Evolutionary conservation across 2,888 invertebrate genomes (phyloP), one percentile per base, ranked within the genome.

Genomic region (Protophormia terraenovae): DNA sequence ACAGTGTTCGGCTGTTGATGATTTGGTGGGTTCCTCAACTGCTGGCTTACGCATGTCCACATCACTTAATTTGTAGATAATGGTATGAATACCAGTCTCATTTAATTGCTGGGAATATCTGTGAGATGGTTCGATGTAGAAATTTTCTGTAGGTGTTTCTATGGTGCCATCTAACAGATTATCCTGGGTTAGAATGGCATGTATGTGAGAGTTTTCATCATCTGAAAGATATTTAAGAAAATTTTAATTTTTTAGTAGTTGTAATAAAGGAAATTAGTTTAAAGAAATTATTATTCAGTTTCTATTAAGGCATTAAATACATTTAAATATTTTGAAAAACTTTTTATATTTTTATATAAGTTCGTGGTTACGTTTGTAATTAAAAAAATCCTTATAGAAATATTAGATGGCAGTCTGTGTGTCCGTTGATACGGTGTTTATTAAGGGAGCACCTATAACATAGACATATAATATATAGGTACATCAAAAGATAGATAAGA

Each of bases 101-200:
- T 89, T 89, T 88, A 94, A 93, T 86, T 93, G 93, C 88, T 94
- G 93, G 89, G 93, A 90, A 91, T 93, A 90, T 89, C 92, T 88
- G 84, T 91, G 89, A 86, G 92, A 90, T 86, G 92, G 89, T 92
- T 98, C 98, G 88, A 98, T 94, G 93, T 97, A 97, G 93, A 95
- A 97, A 89, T 97, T 96, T 89, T 97, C 97, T 71, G 95, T 93
- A 79, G 94, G 93, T 71, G 97, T 96, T 92, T 95, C 94, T 90
- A 98, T 96, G 76, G 96, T 96, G 73, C 98, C 98, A 91, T 98
- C 98, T 93, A 98, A 97, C 81, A 97, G 94, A 79, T 98, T 98
- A 84, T 97, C 96, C 81, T 95, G 94, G 84, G 97, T 97, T 89
- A 98, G 95, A 89, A 98, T 94, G 50, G 98, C 98, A 90, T 97